phyloP scores from a whole-genome alignment of 2,888 invertebrate species.

The Nemoura dubitans region DNA sequence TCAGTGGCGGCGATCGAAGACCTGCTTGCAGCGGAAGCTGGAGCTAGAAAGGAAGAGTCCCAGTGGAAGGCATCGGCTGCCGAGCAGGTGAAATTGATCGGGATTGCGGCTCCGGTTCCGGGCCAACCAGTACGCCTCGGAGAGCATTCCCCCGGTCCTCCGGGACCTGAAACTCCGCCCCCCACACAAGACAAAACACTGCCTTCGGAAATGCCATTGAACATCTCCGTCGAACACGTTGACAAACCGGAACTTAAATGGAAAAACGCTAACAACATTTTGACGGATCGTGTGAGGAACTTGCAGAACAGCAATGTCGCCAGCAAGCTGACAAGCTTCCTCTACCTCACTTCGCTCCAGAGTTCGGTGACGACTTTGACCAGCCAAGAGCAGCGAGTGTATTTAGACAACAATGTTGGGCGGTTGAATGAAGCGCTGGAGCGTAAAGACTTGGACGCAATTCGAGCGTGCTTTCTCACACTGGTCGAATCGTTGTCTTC shows the following conservation, averaged over 20 bases:
- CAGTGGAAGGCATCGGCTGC: background rate
- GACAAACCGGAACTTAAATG: conserved; percentile 61
- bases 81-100: conserved; percentile 42
- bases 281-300: conserved; percentile 66
- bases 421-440: conserved; percentile 69
- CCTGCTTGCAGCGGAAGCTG: conserved; percentile 48
- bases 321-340: conserved; percentile 68
- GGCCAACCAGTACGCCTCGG: conserved; percentile 49
- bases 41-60: background rate
- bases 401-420: conserved; percentile 70
- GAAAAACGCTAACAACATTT: conserved; percentile 65
- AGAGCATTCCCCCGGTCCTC: conserved; percentile 53
- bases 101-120: conserved; percentile 44
- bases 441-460: conserved; percentile 65
- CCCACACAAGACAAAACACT: background rate
- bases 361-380: conserved; percentile 66
- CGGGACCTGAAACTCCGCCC: conserved; percentile 42
- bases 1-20: conserved; percentile 44
- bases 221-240: conserved; percentile 44
- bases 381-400: conserved; percentile 64
- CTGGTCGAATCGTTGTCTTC: conserved; percentile 83
- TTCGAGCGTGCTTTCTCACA: conserved; percentile 76
- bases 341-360: conserved; percentile 70
- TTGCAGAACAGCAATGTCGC: conserved; percentile 65
- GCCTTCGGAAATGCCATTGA: background rate